Evolutionary conservation across 2,797 vertebrate genomes (phyloP), one percentile per base, ranked within the genome.

Genomic region (Serranus cabrilla): DNA sequence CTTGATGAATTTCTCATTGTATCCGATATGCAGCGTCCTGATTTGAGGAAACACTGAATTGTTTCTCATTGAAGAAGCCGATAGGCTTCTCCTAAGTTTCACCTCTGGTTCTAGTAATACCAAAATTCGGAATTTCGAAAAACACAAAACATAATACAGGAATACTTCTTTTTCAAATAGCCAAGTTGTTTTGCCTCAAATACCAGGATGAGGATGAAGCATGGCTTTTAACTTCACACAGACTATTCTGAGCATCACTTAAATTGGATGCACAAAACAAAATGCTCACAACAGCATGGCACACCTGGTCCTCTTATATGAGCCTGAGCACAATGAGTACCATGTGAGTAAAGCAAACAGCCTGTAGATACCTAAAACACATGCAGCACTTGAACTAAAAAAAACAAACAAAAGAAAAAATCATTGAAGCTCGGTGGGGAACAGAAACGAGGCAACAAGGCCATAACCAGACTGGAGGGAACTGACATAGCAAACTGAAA

Each of bases 221-320:
- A 1, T 3, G 11, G 46, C 39, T 76, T 61, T 65, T 47, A 76
- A 65, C 56, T 61, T 65, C 46, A 69, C 5, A 49, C 16, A 51
- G 2, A 37, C n/a, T 20, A 25, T 39, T 56, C 42, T 20, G 2
- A 39, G 34, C 23, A 50, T 27, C 43, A 39, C 17, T 51, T 39
- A 12, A 2, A 27, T 14, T 11, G 34, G 63, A 58, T 25, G 7
- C 5, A 67, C 20, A 11, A 68, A 72, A 43, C 17, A 25, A n/a
- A 61, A 34, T 11, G 12, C 13, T 12, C 17, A 21, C 3, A 66
- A 27, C n/a, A n/a, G 25, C 11, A 2, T 25, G 34, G 21, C 39
- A 16, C 18, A 7, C 1, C 39, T 5, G 23, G 43, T 56, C 2
- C 7, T 43, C 50, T 34, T 9, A 25, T 16, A 8, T 34, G 42